Conservation (phyloP, 2,113 vertebrate species). For the Microtus montanus region DNA sequence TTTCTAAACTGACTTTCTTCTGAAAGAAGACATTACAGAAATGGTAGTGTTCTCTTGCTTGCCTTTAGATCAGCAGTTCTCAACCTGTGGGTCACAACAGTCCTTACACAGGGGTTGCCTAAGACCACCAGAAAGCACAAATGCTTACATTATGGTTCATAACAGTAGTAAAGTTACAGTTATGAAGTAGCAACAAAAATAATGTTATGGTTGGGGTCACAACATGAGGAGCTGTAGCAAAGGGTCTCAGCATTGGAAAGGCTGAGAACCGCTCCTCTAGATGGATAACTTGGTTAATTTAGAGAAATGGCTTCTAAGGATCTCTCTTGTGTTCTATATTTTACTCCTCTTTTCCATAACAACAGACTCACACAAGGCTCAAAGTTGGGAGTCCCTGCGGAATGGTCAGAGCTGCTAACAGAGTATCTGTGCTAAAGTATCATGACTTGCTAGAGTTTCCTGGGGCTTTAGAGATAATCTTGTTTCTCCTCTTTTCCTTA, state of each 20-base stretch:
- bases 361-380: neutral
- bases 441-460: neutral
- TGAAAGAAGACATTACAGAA: neutral
- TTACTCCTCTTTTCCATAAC: neutral
- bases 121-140: neutral
- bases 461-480: neutral
- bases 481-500: neutral
- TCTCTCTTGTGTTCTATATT: neutral
- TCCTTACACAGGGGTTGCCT: too few species aligned
- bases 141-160: neutral
- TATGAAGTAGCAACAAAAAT: neutral
- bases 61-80: neutral
- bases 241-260: neutral
- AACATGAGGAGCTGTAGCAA: neutral
- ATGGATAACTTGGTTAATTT: neutral
- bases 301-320: neutral
- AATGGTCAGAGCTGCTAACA: neutral
- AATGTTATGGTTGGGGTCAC: neutral
- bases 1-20: slow-evolving; percentile 3
- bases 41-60: neutral
- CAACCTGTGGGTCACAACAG: neutral
- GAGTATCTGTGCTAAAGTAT: neutral
- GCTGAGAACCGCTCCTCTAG: neutral
- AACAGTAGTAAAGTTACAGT: neutral
- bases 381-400: neutral